Base-by-base conservation (phyloP, 92 coral and sea anemone species). In the Phymanthus crucifer region DNA sequence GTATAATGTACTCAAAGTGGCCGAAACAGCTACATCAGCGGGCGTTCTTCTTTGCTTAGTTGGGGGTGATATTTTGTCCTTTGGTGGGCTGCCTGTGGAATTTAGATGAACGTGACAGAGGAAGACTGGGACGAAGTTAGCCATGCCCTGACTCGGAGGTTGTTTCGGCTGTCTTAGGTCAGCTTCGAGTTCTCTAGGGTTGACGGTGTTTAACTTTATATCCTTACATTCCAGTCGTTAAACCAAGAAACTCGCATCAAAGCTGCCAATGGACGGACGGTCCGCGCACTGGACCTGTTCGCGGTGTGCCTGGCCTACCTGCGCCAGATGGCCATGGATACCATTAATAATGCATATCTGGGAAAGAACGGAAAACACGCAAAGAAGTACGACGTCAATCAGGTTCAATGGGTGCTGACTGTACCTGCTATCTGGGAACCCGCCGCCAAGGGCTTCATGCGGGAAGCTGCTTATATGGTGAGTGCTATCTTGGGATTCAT, bases 371-470 rank as follows among this genome's bases (percentile, higher is more conserved):
- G 80, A 16, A 47, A 76, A n/a, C 73, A 78, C 17, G 71, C 77
- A 2, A 71, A 71, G 5, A 46, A 72, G 52, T 90, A 90, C 86
- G 64, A 80, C 56, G 32, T 79, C 26, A 67, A 54, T 35, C 85
- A 80, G 36, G 81, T 90, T 2, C 90, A 86, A 71, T 90, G 93
- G 93, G 93, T 90, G 72, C 72, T 90, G 16, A 90, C 93, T 8
- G 93, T 90, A 46, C 93, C 93, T 33, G 93, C 93, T 64, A 90
- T 90, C 66, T 90, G 93, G 93, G 80, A 83, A 66, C 93, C 93
- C n/a, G 71, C 93, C 3, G 93, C 93, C 8, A 90, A 90, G 66
- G 88, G 64, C 31, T 90, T 90, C 72, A 90, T 90, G 93, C 80
- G 93, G 57, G 86, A 90, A 69, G 93, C 93, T 8, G 93, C 90